Conservation (phyloP, 1,140 invertebrate genomes). For the Pollicipes pollicipes region DNA sequence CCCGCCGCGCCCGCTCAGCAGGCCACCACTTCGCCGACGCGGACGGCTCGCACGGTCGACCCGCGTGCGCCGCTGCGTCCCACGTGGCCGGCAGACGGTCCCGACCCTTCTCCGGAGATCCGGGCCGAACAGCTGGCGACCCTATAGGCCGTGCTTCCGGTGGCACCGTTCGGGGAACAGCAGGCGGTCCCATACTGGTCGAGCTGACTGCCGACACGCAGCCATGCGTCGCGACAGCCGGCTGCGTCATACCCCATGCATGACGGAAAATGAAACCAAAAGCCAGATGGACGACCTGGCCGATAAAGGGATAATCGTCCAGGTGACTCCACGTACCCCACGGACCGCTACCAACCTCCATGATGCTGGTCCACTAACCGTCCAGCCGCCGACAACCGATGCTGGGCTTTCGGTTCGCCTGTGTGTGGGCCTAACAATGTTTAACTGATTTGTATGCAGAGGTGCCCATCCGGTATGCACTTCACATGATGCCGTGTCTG, state of each 20-base stretch:
- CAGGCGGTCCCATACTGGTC: conserved; percentile 10
- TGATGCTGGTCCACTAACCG: too few relatives aligned
- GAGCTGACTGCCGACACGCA: conserved; percentile 10
- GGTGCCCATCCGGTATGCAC: conserved; percentile 17
- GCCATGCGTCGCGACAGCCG: conserved; percentile 8
- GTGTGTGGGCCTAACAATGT: conserved; percentile 16
- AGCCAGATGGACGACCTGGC: too few relatives aligned
- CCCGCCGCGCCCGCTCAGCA: not conserved
- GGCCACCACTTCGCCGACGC: not conserved
- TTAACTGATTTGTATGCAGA: conserved; percentile 15
- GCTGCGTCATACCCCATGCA: conserved; percentile 8
- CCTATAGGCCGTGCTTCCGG: not conserved
- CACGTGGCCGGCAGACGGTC: not conserved
- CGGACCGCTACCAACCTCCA: too few relatives aligned
- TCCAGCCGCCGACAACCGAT: too few relatives aligned
- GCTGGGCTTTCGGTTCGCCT: conserved; percentile 11
- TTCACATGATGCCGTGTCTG: conserved; percentile 17
- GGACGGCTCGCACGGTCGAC: not conserved
- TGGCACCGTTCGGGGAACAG: conserved; percentile 1
- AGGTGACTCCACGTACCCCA: too few relatives aligned
- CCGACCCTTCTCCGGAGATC: not conserved
- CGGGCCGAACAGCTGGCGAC: not conserved
- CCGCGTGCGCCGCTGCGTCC: not conserved
- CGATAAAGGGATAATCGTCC: too few relatives aligned
- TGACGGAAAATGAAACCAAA: too few relatives aligned